A percentile compares a stretch with the other conserved stretches of the same genome.
Conservation (phyloP, 2,888 invertebrate genomes). For the Epistrophella euchroma region DNA sequence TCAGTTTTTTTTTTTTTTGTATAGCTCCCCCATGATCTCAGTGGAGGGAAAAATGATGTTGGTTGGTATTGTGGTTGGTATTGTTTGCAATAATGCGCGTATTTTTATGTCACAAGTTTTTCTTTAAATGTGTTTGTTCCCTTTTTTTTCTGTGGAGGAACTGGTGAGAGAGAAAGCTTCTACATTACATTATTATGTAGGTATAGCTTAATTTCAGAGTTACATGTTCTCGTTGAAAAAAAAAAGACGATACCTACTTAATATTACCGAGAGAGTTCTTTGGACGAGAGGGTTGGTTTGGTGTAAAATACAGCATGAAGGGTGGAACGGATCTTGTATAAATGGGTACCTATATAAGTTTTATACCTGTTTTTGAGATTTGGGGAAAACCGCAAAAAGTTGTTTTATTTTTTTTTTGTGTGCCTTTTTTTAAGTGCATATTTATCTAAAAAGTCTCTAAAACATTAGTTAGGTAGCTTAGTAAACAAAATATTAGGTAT, state of each 20-base stretch:
- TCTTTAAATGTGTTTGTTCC: not conserved
- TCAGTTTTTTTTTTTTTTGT: slow-evolving; percentile 12
- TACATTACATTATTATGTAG: not conserved
- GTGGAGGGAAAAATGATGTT: slow-evolving; percentile 13
- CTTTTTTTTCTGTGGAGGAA: not conserved
- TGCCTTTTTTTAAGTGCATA: slow-evolving; percentile 3
- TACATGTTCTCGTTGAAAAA: slow-evolving; percentile 12
- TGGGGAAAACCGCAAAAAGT: slow-evolving; percentile 49
- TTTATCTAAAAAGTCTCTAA: not conserved
- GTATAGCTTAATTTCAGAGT: not conserved
- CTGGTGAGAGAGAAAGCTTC: slow-evolving; percentile 22
- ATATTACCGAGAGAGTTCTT: slow-evolving; percentile 18
- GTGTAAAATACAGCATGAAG: not conserved
- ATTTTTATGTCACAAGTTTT: slow-evolving; percentile 36
- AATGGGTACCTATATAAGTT: not conserved
- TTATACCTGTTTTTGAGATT: slow-evolving; percentile 49
- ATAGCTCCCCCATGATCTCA: slow-evolving; percentile 35
- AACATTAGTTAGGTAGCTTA: not conserved
- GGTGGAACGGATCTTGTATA: slow-evolving; percentile 54
- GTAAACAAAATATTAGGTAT: slow-evolving; percentile 6
- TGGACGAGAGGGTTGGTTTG: not conserved
- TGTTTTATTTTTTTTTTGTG: slow-evolving; percentile 27
- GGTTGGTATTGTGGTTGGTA: slow-evolving; percentile 3
- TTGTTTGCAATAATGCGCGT: slow-evolving; percentile 39
- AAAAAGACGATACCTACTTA: not conserved